Evolutionary conservation across 2,113 vertebrate genomes (phyloP), one percentile per base, ranked within the genome.

Genomic region (Psophia crepitans): DNA sequence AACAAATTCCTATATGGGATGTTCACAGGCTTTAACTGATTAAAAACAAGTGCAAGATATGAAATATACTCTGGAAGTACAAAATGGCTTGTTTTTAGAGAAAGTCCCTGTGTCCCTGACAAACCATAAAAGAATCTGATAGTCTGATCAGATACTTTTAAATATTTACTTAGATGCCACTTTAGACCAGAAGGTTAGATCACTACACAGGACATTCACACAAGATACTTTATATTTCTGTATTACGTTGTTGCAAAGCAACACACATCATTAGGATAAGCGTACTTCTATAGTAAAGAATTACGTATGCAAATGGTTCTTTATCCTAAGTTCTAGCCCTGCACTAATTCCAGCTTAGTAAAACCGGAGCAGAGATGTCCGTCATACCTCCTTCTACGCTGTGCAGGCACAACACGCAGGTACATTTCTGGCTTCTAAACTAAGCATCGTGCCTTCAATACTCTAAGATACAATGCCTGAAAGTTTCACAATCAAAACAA

Each of bases 1-100:
- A 91, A 96, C 51, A 93, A 86, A 97, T 95, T 94, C 94, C 56
- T 84, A 13, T 56, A 89, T 19, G 43, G 93, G 39, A 96, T 63
- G 84, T 71, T 83, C 60, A 83, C 5, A 41, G 60, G 35, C 48
- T 93, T 87, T 69, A 94, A 91, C 69, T 75, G 70, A 96, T 71
- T 69, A 90, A 89, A 97, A 95, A 66, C 77, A 93, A 97, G 90
- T 19, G 20, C 14, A 93, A 89, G 58, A 74, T 61, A 84, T 1
- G 11, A 83, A 91, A 85, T 39, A 83, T 3, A 17, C 23, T 19
- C 49, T 54, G 21, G 12, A 87, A 83, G 22, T 35, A 89, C 26
- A 65, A 92, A 93, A 84, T 2, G 1, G 43, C 24, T 24, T 78
- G 23, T 77, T 88, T 92, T 82, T 60, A 58, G 37, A 68, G 60